These are phyloP conservation scores for Ooceraea biroi DNA, from an alignment of 1,140 invertebrate genomes.

Conservation along the genomic window DNA sequence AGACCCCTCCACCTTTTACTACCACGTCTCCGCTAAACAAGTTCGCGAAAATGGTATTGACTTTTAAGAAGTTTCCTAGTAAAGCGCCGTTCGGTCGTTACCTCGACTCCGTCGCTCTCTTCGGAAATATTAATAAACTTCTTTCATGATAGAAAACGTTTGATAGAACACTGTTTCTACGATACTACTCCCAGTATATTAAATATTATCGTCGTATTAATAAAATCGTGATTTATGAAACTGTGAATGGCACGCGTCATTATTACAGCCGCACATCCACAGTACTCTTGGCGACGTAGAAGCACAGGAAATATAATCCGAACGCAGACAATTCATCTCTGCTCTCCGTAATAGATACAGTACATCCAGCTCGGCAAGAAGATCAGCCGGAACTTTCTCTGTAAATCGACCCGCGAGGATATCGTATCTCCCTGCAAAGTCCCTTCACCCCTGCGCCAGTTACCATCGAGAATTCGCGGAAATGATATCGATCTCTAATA, in stretches of 20 bases:
- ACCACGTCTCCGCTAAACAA: slow-evolving; percentile 47
- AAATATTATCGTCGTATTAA: slow-evolving; percentile 32
- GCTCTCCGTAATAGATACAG: too few species aligned
- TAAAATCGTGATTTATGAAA: slow-evolving; percentile 38
- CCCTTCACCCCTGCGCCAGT: slow-evolving; percentile 35
- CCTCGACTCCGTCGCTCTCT: slow-evolving; percentile 20
- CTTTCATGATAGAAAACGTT: slow-evolving; percentile 37
- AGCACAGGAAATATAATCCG: background rate
- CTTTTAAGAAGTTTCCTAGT: slow-evolving; percentile 46
- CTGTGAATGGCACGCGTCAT: background rate
- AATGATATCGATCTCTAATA: slow-evolving; percentile 63
- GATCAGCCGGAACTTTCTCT: background rate
- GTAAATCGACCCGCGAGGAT: background rate
- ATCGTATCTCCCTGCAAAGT: slow-evolving; percentile 26
- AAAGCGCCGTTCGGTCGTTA: slow-evolving; percentile 24
- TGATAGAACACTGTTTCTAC: slow-evolving; percentile 8
- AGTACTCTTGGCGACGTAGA: background rate
- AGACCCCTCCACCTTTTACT: slow-evolving; percentile 31
- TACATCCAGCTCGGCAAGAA: slow-evolving; percentile 1
- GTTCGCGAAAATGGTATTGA: slow-evolving; percentile 51
- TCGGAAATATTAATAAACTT: slow-evolving; percentile 57
- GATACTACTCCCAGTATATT: slow-evolving; percentile 11
- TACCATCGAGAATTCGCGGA: slow-evolving; percentile 26
- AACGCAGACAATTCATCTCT: background rate
- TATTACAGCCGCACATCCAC: background rate